These are phyloP conservation scores for Aphelinus atriplicis DNA, from an alignment of 1,140 invertebrate species.

Conservation along the genomic window DNA sequence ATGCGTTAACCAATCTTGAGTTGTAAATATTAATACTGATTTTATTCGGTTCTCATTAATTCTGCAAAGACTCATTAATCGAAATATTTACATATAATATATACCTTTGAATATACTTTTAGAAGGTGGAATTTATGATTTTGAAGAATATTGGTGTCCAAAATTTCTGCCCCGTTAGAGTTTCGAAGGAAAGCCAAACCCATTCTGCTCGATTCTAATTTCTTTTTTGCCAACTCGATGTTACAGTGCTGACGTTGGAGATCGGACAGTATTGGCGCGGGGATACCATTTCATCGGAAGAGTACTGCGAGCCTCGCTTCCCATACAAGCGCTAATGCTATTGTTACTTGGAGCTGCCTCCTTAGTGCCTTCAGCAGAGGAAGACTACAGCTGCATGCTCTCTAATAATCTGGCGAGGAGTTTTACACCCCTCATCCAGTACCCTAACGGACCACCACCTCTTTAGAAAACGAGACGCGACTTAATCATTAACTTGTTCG, in stretches of 20 bases:
- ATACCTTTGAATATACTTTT: no score
- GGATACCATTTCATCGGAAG: constrained; percentile 85
- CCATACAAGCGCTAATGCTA: constrained; percentile 89
- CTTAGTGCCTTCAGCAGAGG: constrained; percentile 84
- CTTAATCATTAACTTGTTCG: no score
- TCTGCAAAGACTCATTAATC: no score
- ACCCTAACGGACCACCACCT: constrained; percentile 89
- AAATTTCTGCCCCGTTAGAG: neutral
- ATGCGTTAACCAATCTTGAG: no score
- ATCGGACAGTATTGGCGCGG: constrained; percentile 73
- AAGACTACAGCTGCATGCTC: constrained; percentile 85
- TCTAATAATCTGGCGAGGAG: constrained; percentile 83
- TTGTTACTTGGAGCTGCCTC: constrained; percentile 88
- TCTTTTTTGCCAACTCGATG: constrained; percentile 40
- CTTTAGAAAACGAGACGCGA: constrained; percentile 67
- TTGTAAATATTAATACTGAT: no score
- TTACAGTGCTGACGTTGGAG: constrained; percentile 66
- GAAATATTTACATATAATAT: no score
- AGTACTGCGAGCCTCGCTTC: constrained; percentile 88
- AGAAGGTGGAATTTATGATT: no score
- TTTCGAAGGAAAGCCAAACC: neutral
- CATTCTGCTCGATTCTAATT: neutral
- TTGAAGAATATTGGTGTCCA: neutral
- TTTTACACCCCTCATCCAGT: constrained; percentile 86
- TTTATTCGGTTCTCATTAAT: no score